These are phyloP conservation scores for Zeugodacus cucurbitae DNA, from an alignment of 1,140 invertebrate species.

Conservation along the genomic window DNA sequence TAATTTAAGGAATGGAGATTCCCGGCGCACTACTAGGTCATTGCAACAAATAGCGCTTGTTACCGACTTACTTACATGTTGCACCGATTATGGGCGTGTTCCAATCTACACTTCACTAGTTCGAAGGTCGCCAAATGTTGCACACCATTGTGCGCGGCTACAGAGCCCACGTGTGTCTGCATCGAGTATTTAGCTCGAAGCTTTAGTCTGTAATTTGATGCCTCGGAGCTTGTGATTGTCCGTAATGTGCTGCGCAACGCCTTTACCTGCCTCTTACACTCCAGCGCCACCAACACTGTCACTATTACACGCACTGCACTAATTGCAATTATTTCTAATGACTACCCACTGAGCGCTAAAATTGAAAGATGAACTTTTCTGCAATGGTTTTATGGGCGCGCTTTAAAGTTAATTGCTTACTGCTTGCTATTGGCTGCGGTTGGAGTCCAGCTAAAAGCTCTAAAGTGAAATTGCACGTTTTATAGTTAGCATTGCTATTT, in stretches of 20 bases:
- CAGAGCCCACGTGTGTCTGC: not conserved
- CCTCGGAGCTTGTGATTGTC: not conserved
- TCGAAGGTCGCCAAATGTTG: not conserved
- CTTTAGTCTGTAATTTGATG: not conserved
- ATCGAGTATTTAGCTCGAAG: not conserved
- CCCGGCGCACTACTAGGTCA: no score
- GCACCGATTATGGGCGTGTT: not conserved
- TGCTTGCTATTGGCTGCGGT: not conserved
- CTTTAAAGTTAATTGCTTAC: slow-evolving; percentile 9
- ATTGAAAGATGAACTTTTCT: slow-evolving; percentile 31
- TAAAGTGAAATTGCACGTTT: not conserved
- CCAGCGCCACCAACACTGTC: no score
- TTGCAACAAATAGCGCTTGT: not conserved
- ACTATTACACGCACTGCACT: slow-evolving; percentile 7
- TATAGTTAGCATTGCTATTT: not conserved
- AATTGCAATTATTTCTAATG: slow-evolving; percentile 37
- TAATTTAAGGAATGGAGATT: slow-evolving; percentile 27
- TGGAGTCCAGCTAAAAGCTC: not conserved
- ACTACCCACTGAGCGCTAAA: slow-evolving; percentile 8
- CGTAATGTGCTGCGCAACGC: not conserved
- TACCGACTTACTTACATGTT: not conserved
- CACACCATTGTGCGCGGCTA: not conserved
- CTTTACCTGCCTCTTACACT: not conserved
- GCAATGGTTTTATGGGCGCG: not conserved
- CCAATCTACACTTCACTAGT: not conserved